A percentile compares a stretch with the other conserved stretches of the same genome.
Conservation (phyloP, 1,140 invertebrate species). For the Stegodyphus mimosarum region DNA sequence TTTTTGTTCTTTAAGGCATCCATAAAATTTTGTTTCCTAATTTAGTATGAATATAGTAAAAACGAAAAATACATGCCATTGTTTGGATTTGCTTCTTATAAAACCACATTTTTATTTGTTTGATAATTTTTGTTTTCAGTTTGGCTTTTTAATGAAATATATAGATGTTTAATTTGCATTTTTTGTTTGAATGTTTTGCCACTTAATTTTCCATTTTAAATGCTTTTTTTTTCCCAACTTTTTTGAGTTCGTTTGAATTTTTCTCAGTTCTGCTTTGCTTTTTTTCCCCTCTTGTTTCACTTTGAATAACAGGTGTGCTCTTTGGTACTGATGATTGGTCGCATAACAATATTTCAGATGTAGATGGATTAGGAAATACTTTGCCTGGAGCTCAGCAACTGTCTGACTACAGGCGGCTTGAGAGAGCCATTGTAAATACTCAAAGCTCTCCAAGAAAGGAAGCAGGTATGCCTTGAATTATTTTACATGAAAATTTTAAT, state of each 20-base stretch:
- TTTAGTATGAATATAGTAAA: too few relatives aligned
- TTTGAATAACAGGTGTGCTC: constrained; percentile 57
- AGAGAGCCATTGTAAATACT: constrained; percentile 75
- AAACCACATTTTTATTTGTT: too few relatives aligned
- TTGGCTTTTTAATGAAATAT: too few relatives aligned
- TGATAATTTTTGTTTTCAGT: too few relatives aligned
- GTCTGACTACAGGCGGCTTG: constrained; percentile 83
- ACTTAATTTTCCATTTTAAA: neutral
- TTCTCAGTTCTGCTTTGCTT: constrained; percentile 2
- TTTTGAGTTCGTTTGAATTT: constrained; percentile 5
- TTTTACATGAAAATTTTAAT: too few relatives aligned
- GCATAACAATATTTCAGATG: constrained; percentile 73
- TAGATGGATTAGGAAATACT: constrained; percentile 82
- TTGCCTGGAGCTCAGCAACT: constrained; percentile 78
- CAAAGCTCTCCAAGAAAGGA: constrained; percentile 78
- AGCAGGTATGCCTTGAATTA: constrained; percentile 72
- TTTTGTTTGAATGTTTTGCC: neutral
- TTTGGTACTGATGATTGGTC: constrained; percentile 56
- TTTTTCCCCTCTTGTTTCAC: constrained; percentile 44
- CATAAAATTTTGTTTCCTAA: too few relatives aligned
- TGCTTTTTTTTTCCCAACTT: neutral
- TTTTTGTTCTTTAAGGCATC: too few relatives aligned
- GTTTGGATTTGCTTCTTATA: too few relatives aligned
- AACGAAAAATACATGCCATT: too few relatives aligned
- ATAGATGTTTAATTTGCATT: too few relatives aligned